These are phyloP conservation scores for Denticeps clupeoides DNA, from an alignment of 2,797 vertebrate species.

Conservation along the genomic window DNA sequence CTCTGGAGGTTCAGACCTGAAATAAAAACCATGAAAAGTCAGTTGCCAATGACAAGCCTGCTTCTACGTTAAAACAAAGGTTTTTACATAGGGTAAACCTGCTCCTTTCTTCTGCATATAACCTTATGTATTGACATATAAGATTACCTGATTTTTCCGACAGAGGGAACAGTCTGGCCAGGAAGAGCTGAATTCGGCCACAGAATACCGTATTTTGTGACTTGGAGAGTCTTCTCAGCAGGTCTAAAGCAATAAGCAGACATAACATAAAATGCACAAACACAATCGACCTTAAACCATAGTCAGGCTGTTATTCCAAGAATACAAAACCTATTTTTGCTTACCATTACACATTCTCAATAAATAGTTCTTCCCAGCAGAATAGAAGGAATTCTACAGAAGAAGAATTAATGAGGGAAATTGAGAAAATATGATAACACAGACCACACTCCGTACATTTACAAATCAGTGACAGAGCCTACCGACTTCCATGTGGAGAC, in stretches of 20 bases:
- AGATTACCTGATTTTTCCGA: conserved; percentile 98
- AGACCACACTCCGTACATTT: neutral
- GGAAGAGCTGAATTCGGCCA: conserved; percentile 92
- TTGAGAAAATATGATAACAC: neutral
- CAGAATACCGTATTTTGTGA: conserved; percentile 98
- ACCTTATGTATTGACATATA: too few relatives aligned
- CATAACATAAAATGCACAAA: neutral
- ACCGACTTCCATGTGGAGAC: conserved; percentile 98
- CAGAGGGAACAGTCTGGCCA: conserved; percentile 91
- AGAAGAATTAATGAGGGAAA: conserved; percentile 8
- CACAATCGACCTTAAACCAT: too few relatives aligned
- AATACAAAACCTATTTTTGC: too few relatives aligned
- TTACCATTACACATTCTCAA: conserved; percentile 98
- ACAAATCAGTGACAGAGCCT: conserved; percentile 27
- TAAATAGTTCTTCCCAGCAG: conserved; percentile 95
- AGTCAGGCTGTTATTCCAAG: too few relatives aligned
- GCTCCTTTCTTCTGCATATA: neutral
- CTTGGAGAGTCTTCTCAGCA: conserved; percentile 89
- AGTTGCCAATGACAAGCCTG: neutral
- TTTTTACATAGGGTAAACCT: too few relatives aligned
- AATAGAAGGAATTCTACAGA: conserved; percentile 87
- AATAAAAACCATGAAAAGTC: conserved; percentile 19
- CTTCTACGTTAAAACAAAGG: neutral
- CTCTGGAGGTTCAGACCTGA: conserved; percentile 94
- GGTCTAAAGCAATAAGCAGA: conserved; percentile 58